phyloP scores from a whole-genome alignment of 2,888 invertebrate species.

The Lasioglossum morio region DNA sequence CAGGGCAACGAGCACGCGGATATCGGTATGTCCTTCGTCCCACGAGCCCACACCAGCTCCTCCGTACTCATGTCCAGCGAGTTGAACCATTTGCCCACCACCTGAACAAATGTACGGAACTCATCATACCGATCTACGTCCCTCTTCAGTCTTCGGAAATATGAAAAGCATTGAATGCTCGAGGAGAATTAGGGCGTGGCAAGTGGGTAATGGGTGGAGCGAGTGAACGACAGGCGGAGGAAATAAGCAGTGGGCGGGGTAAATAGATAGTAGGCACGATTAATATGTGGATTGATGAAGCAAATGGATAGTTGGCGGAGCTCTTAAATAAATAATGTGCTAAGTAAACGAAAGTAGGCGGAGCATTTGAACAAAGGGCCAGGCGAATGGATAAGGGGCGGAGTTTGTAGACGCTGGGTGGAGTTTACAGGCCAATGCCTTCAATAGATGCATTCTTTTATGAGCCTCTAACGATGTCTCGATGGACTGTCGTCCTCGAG shows the following conservation, averaged over 20 bases:
- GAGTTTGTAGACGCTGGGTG: neutral
- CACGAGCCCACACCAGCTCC: constrained; percentile 86
- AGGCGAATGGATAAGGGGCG: neutral
- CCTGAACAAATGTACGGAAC: constrained; percentile 80
- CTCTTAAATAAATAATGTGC: neutral
- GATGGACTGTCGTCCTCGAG: neutral
- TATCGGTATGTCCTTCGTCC: constrained; percentile 86
- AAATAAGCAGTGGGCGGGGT: neutral
- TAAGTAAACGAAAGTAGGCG: neutral
- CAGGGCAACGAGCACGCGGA: constrained; percentile 91
- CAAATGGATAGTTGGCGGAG: neutral
- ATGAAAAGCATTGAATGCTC: neutral
- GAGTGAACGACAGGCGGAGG: neutral
- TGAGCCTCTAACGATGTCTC: neutral
- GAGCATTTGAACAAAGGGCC: neutral
- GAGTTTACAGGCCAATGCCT: neutral
- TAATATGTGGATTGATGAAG: neutral
- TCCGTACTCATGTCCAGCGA: constrained; percentile 85
- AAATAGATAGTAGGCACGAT: neutral
- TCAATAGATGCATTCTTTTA: neutral
- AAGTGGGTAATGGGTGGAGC: neutral
- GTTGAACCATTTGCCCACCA: constrained; percentile 88
- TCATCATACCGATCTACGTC: neutral
- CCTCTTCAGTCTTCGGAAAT: neutral
- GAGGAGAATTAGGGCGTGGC: neutral